Percentiles rank a stretch among this genome's conserved stretches.
These are phyloP conservation scores for Pogonophryne albipinna DNA, from an alignment of 2,797 vertebrate genomes.

Conservation along the genomic window DNA sequence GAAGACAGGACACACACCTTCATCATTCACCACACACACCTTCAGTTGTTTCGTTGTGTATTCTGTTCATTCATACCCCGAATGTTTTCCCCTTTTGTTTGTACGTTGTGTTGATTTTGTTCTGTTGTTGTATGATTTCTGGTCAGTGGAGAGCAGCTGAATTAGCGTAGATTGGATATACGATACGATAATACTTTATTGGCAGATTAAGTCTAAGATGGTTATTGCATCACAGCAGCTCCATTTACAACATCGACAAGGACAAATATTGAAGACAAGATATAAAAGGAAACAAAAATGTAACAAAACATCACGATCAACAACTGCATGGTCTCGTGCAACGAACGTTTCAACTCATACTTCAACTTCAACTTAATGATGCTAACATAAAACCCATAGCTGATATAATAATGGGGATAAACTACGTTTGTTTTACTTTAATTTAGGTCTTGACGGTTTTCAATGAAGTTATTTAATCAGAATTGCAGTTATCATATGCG, in stretches of 20 bases:
- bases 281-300: too few relatives aligned
- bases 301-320: too few relatives aligned
- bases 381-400: background rate
- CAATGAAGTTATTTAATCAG: background rate
- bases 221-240: too few relatives aligned
- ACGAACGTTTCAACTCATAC: background rate
- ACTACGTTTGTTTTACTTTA: background rate
- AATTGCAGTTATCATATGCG: background rate
- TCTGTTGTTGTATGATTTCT: constrained; percentile 33
- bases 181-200: too few relatives aligned
- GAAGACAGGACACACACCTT: background rate
- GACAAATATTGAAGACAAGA: too few relatives aligned
- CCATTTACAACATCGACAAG: too few relatives aligned
- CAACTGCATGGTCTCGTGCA: too few relatives aligned
- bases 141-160: too few relatives aligned
- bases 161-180: background rate
- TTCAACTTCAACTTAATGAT: background rate
- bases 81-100: constrained; percentile 58
- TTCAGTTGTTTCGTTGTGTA: constrained; percentile 19
- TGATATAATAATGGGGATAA: background rate
- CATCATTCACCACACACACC: background rate
- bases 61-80: constrained; percentile 44
- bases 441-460: constrained; percentile 1
- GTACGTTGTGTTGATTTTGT: constrained; percentile 34
- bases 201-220: too few relatives aligned